These are phyloP conservation scores for Epirrhoe alternata DNA, from an alignment of 2,888 invertebrate species.

Conservation along the genomic window DNA sequence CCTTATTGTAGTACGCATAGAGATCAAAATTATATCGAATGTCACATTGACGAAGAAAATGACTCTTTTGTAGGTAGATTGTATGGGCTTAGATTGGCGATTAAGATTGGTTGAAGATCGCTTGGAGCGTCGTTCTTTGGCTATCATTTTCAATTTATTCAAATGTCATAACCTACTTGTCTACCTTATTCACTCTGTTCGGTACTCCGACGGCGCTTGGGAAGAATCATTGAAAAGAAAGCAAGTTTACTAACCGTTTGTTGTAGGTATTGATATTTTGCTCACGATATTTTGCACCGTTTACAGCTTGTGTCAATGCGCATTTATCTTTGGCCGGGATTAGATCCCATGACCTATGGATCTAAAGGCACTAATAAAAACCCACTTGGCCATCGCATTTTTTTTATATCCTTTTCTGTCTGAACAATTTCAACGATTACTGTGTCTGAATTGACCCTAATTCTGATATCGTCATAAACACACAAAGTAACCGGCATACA, in stretches of 20 bases:
- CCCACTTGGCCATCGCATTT: too few species aligned
- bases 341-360: too few species aligned
- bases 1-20: not conserved
- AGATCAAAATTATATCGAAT: not conserved
- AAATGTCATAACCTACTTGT: not conserved
- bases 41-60: not conserved
- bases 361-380: too few species aligned
- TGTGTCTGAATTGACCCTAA: not conserved
- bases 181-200: not conserved
- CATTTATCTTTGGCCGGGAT: too few species aligned
- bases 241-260: not conserved
- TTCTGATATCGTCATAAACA: not conserved
- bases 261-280: too few species aligned
- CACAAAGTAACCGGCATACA: not conserved
- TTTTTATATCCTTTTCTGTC: too few species aligned
- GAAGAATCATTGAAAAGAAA: not conserved
- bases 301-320: too few species aligned
- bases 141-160: conserved; percentile 1
- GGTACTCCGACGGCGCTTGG: too few species aligned
- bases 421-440: not conserved
- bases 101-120: conserved; percentile 12
- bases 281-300: too few species aligned
- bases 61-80: conserved; percentile 2
- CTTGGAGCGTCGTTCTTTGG: conserved; percentile 2
- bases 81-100: conserved; percentile 10